phyloP scores from a whole-genome alignment of 2,797 vertebrate genomes.

The Myioborus melanocephalus region DNA sequence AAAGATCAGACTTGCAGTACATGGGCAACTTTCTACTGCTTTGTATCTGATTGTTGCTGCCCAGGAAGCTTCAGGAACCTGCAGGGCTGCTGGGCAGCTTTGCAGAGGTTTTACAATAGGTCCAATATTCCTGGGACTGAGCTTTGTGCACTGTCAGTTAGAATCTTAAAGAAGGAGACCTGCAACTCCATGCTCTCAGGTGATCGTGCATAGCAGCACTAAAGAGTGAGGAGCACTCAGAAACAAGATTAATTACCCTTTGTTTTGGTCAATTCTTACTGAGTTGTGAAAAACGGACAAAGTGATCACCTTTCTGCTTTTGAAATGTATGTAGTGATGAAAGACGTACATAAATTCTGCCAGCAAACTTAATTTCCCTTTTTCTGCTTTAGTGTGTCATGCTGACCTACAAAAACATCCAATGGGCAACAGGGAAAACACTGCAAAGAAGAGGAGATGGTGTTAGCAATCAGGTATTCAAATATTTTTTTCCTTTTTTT shows the following conservation, averaged over 20 bases:
- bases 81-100: not conserved
- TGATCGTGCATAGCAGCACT: rapidly evolving
- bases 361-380: not conserved
- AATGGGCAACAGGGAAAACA: not conserved
- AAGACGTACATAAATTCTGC: not conserved
- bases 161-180: not conserved
- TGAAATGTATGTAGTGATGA: not conserved
- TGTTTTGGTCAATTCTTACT: not conserved
- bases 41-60: not conserved
- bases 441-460: not conserved
- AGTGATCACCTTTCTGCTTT: not conserved
- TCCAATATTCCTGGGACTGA: not conserved
- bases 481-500: not conserved
- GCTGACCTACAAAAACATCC: not conserved
- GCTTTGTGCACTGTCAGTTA: not conserved
- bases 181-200: not conserved
- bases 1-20: not conserved
- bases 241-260: not conserved
- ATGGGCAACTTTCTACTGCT: not conserved
- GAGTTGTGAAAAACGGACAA: not conserved
- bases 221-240: not conserved
- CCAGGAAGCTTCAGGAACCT: not conserved
- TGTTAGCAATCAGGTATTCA: not conserved
- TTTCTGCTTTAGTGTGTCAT: not conserved
- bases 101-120: not conserved